These are phyloP conservation scores for Pandemis heparana DNA, from an alignment of 2,888 invertebrate species.

Conservation along the genomic window DNA sequence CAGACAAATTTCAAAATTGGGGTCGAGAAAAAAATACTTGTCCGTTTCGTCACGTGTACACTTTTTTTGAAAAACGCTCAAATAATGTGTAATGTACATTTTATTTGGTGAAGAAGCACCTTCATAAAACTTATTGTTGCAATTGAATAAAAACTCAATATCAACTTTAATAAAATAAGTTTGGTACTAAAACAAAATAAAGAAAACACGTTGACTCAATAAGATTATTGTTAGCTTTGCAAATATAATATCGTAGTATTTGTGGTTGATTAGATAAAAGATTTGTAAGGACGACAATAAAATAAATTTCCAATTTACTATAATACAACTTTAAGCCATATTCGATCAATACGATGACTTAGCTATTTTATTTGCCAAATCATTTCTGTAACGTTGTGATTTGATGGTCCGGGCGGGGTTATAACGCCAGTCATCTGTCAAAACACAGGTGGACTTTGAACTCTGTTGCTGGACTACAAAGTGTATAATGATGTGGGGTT, in stretches of 20 bases:
- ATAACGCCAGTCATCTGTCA: constrained; percentile 38
- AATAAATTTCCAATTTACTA: constrained; percentile 28
- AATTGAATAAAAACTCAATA: too few species aligned
- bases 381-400: constrained; percentile 54
- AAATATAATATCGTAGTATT: background rate
- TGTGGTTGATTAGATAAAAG: constrained; percentile 1
- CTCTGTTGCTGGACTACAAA: constrained; percentile 22
- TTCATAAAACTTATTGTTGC: too few species aligned
- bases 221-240: background rate
- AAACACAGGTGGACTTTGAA: constrained; percentile 19
- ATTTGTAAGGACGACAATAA: background rate
- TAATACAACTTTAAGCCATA: constrained; percentile 26
- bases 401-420: constrained; percentile 53
- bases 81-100: too few species aligned
- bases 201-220: background rate
- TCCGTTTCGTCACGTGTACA: too few species aligned
- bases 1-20: too few species aligned
- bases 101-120: too few species aligned
- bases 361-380: constrained; percentile 50
- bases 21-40: too few species aligned
- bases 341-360: constrained; percentile 39
- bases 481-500: constrained; percentile 12
- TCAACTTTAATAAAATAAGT: too few species aligned
- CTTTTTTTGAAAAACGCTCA: too few species aligned
- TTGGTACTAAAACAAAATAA: too few species aligned